phyloP scores from a whole-genome alignment of 2,797 vertebrate genomes.

The Nothura maculosa region DNA sequence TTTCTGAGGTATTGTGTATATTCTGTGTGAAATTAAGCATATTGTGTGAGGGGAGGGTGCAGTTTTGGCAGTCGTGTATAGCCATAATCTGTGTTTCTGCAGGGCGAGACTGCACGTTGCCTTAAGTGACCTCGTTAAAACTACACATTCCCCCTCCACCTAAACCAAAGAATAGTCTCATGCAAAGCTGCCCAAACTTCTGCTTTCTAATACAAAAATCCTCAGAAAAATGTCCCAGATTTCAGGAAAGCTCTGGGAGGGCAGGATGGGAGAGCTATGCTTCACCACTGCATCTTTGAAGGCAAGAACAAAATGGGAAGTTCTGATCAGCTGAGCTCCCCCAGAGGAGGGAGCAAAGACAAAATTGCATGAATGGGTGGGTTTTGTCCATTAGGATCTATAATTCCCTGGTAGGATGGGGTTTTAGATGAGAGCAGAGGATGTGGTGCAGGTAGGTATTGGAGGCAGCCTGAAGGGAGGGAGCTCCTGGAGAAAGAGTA shows the following conservation, averaged over 20 bases:
- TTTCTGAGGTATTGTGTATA: too few relatives aligned
- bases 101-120: not conserved
- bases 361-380: fast-evolving
- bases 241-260: not conserved
- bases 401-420: not conserved
- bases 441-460: not conserved
- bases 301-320: not conserved
- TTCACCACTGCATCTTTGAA: not conserved
- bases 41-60: not conserved
- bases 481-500: not conserved
- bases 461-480: not conserved
- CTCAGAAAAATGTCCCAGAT: not conserved
- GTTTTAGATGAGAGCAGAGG: not conserved
- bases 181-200: not conserved
- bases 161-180: not conserved
- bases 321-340: fast-evolving
- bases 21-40: not conserved
- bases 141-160: not conserved
- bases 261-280: too few relatives aligned
- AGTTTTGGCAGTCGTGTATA: too few relatives aligned
- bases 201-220: not conserved
- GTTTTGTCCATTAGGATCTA: not conserved
- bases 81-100: too few relatives aligned
- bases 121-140: not conserved
- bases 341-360: not conserved